Evolutionary conservation across 2,888 invertebrate species (phyloP), one percentile per base, ranked within the genome.

Genomic region (Netelia virgata): DNA sequence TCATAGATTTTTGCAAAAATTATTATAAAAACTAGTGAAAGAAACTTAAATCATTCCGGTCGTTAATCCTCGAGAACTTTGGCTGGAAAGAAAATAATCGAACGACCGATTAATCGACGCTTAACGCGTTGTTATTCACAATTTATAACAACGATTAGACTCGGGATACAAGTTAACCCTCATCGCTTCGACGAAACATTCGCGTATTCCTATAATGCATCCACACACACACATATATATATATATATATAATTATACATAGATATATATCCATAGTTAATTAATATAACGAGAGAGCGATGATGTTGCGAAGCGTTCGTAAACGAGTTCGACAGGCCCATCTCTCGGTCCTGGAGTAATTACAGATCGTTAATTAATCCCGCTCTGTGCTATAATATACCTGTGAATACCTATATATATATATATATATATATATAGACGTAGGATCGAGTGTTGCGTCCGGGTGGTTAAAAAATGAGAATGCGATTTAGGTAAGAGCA

Each of bases 301-400:
- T 50, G 77, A 81, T 41, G 78, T 70, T 61, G 18, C 68, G 79
- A 47, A 3, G 20, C 73, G 66, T 66, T 55, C 64, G 63, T 75
- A 55, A 82, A 75, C 78, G 66, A 82, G 74, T 75, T 75, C 66
- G 66, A 78, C 78, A 72, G 64, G 70, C 18, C 20, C 73, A 36
- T 73, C 64, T 68, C 84, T 28, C 59, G 59, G 57, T 76, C 18
- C 23, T 8, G 20, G 73, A 28, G 64, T 74, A 79, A 84, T 84
- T 84, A 78, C 64, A 16, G 69, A 79, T 81, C 53, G 78, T 77
- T 84, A 84, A 84, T 84, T 84, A 84, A 84, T 78, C 66, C 70
- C 64, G 36, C 23, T 16, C 47, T 2, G 41, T 63, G 11, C 63
- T 43, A 50, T 41, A 55, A 36, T 50, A 50, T 59, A 14, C 28